Conservation (phyloP, 2,888 invertebrate species). For the Yponomeuta evonymella region DNA sequence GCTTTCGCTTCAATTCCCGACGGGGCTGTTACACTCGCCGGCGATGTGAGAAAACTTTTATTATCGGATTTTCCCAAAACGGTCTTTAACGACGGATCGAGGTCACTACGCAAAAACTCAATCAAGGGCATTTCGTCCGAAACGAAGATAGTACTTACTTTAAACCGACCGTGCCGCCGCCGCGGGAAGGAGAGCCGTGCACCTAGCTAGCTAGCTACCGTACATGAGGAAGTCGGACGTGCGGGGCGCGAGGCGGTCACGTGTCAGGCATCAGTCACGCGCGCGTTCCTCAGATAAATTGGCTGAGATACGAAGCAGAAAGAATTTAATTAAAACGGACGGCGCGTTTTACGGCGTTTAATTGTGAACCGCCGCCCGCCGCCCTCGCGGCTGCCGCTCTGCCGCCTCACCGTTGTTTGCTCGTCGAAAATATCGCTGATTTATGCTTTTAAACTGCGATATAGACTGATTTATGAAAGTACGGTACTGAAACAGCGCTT, state of each 20-base stretch:
- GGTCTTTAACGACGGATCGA: slow-evolving; percentile 14
- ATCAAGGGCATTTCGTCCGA: slow-evolving; percentile 9
- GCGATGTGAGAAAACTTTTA: slow-evolving; percentile 29
- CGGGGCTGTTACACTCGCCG: slow-evolving; percentile 10
- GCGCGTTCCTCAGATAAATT: slow-evolving; percentile 10
- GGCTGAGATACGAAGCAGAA: slow-evolving; percentile 22
- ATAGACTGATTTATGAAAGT: no score
- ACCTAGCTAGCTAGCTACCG: background rate
- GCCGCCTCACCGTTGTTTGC: background rate
- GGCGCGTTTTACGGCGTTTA: slow-evolving; percentile 11
- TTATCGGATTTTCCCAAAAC: slow-evolving; percentile 21
- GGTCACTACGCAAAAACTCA: slow-evolving; percentile 10
- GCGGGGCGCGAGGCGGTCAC: background rate
- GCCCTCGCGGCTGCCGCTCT: background rate
- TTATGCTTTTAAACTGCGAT: background rate
- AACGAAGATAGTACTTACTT: background rate
- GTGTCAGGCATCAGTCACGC: slow-evolving; percentile 17
- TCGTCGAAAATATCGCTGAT: background rate
- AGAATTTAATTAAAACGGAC: slow-evolving; percentile 18
- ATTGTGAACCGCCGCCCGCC: slow-evolving; percentile 7
- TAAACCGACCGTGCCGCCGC: background rate
- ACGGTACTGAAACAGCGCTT: background rate
- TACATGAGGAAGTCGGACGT: background rate
- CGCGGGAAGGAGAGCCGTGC: background rate
- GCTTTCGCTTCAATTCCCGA: slow-evolving; percentile 11